Evolutionary conservation across 2,113 vertebrate species (phyloP).

Genomic region (Montifringilla adamsi): DNA sequence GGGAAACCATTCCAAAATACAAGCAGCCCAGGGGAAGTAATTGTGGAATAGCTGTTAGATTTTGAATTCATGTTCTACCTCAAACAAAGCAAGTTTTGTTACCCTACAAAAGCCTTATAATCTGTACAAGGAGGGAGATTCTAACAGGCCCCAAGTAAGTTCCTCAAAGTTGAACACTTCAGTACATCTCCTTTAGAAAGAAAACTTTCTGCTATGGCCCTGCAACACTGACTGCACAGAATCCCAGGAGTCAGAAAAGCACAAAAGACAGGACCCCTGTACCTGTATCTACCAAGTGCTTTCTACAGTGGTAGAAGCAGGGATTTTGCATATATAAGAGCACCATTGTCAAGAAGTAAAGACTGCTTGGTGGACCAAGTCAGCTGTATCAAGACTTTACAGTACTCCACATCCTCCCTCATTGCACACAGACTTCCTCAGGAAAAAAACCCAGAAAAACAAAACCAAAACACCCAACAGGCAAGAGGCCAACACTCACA

Average conservation of each 20-base stretch:
- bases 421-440: not conserved
- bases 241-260: not conserved
- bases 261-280: not conserved
- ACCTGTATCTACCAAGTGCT: not conserved
- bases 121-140: not conserved
- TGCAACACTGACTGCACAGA: not conserved
- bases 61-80: not conserved
- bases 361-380: not conserved
- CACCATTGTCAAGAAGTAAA: not conserved
- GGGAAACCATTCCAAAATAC: not conserved
- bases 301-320: not conserved
- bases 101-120: not conserved
- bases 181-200: not conserved
- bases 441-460: not conserved
- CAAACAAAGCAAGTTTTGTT: not conserved
- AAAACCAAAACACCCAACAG: not conserved
- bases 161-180: not conserved
- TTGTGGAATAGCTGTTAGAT: not conserved
- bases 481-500: constrained; percentile 31
- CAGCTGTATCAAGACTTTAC: not conserved
- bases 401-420: not conserved
- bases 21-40: not conserved
- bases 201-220: not conserved
- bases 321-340: not conserved
- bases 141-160: not conserved